Evolutionary conservation across 2,797 vertebrate genomes (phyloP), one percentile per base, ranked within the genome.

Genomic region (Trachops cirrhosus): DNA sequence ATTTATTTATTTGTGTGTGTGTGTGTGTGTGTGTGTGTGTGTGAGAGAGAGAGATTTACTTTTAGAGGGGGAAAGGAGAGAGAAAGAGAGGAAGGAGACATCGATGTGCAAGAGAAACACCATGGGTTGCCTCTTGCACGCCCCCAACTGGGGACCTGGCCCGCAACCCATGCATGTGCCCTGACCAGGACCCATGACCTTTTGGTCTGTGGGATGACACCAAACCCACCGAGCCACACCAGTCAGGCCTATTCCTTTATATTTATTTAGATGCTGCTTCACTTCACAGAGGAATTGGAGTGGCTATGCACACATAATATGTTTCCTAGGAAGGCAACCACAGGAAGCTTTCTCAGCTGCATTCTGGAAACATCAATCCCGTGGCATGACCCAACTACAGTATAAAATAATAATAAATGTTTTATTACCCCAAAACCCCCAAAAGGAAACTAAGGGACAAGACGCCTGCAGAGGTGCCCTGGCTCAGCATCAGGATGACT

Each of bases 251-350:
- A 91, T 75, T 77, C 59, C 19, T 21, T 68, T 67, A 37, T n/a
- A 19, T 77, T 92, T 94, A 96, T 86, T 79, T 93, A 90, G 91
- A 82, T 85, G 71, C 48, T 88, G 77, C 54, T 54, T 97, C 44
- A 46, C 71, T 86, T 71, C 62, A 70, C 52, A 50, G 29, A 96
- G 62, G 77, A 87, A 41, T 1, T 37, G 68, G 41, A 73, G 6
- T 39, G 39, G 21, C 67, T 83, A 44, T 8, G 46, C 87, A 21
- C 14, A 7, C n/a, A 89, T 37, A 75, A 29, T 34, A 21, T 32
- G 29, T 68, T 92, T 95, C 68, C 84, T 86, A 14, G 78, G 46
- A 48, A 92, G 41, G 82, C 74, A 73, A 71, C 34, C 48, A 46
- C 16, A 84, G 86, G 64, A 86, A 96, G 84, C 26, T 77, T 92